Percentiles rank a stretch among this genome's conserved stretches.
Conservation (phyloP, 2,797 vertebrate genomes). For the Acanthiza pusilla region DNA sequence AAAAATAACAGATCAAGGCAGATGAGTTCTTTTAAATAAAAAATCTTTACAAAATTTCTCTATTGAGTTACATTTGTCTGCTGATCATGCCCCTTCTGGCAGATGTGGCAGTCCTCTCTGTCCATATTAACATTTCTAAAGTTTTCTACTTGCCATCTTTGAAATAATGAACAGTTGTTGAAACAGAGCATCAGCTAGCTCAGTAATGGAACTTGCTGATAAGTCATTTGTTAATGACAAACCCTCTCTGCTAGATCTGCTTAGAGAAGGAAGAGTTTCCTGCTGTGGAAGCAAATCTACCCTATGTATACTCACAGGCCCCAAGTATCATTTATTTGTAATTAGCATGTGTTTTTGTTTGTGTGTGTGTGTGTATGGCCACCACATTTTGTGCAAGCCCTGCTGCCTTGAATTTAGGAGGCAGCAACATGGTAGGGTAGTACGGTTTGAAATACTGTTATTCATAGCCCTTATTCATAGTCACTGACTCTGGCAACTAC, state of each 20-base stretch:
- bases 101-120: not conserved
- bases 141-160: not conserved
- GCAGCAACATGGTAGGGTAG: not conserved
- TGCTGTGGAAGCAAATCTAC: not conserved
- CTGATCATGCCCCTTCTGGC: not conserved
- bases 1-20: not conserved
- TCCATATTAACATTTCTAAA: not conserved
- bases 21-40: not conserved
- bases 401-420: not conserved
- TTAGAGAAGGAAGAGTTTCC: not conserved
- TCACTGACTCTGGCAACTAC: not conserved
- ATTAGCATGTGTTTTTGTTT: not conserved
- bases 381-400: not conserved
- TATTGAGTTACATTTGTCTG: not conserved
- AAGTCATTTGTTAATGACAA: not conserved
- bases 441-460: not conserved
- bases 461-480: not conserved
- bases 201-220: not conserved
- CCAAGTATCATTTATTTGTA: not conserved
- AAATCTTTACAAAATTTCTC: not conserved
- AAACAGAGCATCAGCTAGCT: not conserved
- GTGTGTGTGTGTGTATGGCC: fast-evolving
- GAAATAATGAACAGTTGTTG: not conserved
- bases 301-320: too few species aligned
- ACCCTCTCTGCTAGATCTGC: not conserved